Conservation (phyloP, 1,140 invertebrate species). For the Orchestia grillus region DNA sequence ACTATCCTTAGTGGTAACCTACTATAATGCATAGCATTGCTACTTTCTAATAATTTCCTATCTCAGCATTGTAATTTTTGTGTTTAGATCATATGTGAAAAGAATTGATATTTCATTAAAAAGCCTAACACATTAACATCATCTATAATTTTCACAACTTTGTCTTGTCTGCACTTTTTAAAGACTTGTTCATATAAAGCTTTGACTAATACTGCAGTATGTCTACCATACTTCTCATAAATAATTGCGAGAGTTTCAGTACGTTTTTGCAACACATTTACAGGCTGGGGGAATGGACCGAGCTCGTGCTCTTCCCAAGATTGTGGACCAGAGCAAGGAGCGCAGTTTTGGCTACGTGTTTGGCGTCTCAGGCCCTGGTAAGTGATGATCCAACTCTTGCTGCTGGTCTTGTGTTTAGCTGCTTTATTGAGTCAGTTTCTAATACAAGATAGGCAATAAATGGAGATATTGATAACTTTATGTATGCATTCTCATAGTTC, state of each 20-base stretch:
- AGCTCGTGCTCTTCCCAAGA: slow-evolving; percentile 76
- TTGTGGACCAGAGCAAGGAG: slow-evolving; percentile 89
- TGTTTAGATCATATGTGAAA: too few relatives aligned
- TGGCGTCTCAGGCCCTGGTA: slow-evolving; percentile 97
- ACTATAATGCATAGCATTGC: too few relatives aligned
- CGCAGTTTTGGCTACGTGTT: slow-evolving; percentile 93
- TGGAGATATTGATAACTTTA: too few relatives aligned
- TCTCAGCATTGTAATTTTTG: too few relatives aligned
- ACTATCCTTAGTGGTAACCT: too few relatives aligned
- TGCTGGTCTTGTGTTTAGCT: background rate
- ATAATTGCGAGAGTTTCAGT: background rate
- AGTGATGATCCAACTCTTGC: slow-evolving; percentile 69
- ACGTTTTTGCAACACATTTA: background rate
- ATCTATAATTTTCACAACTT: background rate
- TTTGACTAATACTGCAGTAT: background rate
- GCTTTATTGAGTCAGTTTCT: too few relatives aligned
- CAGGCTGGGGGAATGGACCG: slow-evolving; percentile 65
- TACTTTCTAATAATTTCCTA: too few relatives aligned
- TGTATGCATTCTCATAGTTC: too few relatives aligned
- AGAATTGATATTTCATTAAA: too few relatives aligned
- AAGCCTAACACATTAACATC: too few relatives aligned
- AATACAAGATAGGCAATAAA: too few relatives aligned
- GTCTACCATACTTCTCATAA: background rate
- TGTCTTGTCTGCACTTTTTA: background rate
- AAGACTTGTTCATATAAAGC: background rate